Evolutionary conservation across 2,113 vertebrate species (phyloP).

Genomic region (Hippoglossus stenolepis): DNA sequence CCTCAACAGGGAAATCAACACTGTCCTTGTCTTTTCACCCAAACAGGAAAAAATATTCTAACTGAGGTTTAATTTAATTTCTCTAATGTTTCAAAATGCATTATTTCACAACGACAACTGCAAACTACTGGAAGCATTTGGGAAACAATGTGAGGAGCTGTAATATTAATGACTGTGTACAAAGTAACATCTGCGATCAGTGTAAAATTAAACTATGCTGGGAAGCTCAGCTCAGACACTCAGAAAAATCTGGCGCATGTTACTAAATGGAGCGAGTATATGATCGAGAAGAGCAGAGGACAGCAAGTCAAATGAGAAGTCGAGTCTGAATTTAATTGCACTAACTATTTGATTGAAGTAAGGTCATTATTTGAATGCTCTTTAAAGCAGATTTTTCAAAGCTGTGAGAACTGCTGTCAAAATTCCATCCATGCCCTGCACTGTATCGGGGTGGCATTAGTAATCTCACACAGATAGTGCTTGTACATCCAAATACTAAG

Average conservation of each 20-base stretch:
- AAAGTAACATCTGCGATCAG: neutral
- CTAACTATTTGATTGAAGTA: neutral
- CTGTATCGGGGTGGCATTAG: neutral
- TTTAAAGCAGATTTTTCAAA: neutral
- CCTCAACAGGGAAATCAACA: too few relatives aligned
- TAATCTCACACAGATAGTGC: neutral
- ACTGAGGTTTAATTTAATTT: too few relatives aligned
- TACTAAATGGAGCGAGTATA: too few relatives aligned
- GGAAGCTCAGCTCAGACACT: too few relatives aligned
- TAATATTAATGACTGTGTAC: too few relatives aligned
- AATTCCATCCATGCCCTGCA: neutral
- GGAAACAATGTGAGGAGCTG: neutral
- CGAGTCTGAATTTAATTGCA: neutral
- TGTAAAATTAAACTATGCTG: neutral
- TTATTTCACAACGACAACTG: too few relatives aligned
- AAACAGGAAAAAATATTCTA: too few relatives aligned
- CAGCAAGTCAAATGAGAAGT: neutral
- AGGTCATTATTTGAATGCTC: too few relatives aligned
- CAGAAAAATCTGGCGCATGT: too few relatives aligned
- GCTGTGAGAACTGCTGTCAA: neutral
- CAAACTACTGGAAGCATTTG: neutral
- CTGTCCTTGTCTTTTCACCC: too few relatives aligned
- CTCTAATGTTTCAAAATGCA: too few relatives aligned
- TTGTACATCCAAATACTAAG: slow-evolving; percentile 2
- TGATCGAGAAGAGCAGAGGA: too few relatives aligned